Evolutionary conservation across 2,797 vertebrate genomes (phyloP).

Genomic region (Apogon talboti): DNA sequence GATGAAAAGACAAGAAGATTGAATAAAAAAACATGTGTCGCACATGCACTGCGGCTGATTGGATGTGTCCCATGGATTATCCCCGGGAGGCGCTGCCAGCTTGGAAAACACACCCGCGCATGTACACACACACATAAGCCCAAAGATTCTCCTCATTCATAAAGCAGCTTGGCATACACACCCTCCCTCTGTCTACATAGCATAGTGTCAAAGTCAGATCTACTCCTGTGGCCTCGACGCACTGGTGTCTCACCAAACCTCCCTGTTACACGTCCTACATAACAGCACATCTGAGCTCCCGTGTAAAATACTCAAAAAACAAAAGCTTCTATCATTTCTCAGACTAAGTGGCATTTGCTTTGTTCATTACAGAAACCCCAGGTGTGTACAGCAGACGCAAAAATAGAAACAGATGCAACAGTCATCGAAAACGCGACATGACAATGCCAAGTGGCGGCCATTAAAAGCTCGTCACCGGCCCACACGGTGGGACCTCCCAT

Average conservation of each 20-base stretch:
- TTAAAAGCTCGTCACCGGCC: slow-evolving; percentile 78
- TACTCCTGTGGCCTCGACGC: slow-evolving; percentile 57
- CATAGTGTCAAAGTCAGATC: slow-evolving; percentile 56
- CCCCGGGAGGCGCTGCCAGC: slow-evolving; percentile 66
- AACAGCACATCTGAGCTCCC: slow-evolving; percentile 54
- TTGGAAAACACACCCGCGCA: slow-evolving; percentile 50
- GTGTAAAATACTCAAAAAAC: slow-evolving; percentile 43
- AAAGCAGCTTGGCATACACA: slow-evolving; percentile 54
- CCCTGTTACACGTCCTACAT: slow-evolving; percentile 50
- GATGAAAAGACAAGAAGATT: slow-evolving; percentile 94
- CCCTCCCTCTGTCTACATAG: slow-evolving; percentile 43
- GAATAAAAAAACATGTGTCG: slow-evolving; percentile 92
- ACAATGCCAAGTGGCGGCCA: slow-evolving; percentile 74
- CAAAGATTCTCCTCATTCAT: slow-evolving; percentile 60
- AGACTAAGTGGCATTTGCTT: slow-evolving; percentile 62
- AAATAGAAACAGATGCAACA: slow-evolving; percentile 74
- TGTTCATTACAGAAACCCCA: slow-evolving; percentile 69
- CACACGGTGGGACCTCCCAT: slow-evolving; percentile 71
- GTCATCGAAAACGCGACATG: slow-evolving; percentile 69
- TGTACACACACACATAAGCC: slow-evolving; percentile 27
- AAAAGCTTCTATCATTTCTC: slow-evolving; percentile 58
- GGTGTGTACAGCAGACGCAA: slow-evolving; percentile 70
- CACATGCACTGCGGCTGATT: slow-evolving; percentile 86
- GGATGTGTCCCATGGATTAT: slow-evolving; percentile 87
- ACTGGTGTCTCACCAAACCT: slow-evolving; percentile 59